Percentiles rank a stretch among this genome's conserved stretches.
These are phyloP conservation scores for Leucoma salicis DNA, from an alignment of 2,888 invertebrate genomes.

Conservation along the genomic window DNA sequence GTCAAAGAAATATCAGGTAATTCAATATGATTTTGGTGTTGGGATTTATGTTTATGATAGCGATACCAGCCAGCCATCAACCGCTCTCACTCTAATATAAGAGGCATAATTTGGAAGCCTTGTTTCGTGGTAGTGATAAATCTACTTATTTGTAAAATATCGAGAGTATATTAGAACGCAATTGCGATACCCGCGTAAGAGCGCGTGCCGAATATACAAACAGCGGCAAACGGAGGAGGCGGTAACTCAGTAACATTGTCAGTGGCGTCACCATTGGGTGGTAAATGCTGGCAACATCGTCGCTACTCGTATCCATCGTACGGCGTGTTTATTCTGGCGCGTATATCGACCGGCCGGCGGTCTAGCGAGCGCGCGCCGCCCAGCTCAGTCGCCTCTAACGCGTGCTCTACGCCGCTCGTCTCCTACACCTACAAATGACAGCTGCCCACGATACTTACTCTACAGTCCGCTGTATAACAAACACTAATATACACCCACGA, in stretches of 20 bases:
- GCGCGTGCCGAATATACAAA: constrained; percentile 42
- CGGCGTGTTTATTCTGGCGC: constrained; percentile 79
- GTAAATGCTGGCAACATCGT: constrained; percentile 58
- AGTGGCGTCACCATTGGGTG: constrained; percentile 11
- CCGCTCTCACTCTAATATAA: too few relatives aligned
- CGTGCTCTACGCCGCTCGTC: constrained; percentile 51
- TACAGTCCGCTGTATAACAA: constrained; percentile 46
- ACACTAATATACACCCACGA: constrained; percentile 42
- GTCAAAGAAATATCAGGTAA: too few relatives aligned
- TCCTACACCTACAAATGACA: constrained; percentile 53
- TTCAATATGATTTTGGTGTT: too few relatives aligned
- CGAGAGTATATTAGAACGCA: constrained; percentile 34
- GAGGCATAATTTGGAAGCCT: neutral
- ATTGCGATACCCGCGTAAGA: constrained; percentile 30
- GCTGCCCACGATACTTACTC: constrained; percentile 56
- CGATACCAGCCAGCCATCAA: too few relatives aligned
- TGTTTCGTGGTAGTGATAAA: neutral
- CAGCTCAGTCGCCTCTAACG: constrained; percentile 59
- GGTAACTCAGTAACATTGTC: constrained; percentile 58
- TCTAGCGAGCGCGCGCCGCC: constrained; percentile 61
- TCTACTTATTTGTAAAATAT: neutral
- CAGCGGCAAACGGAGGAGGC: constrained; percentile 50
- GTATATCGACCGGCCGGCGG: constrained; percentile 73
- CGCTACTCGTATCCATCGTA: constrained; percentile 58
- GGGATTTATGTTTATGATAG: too few relatives aligned